phyloP scores from a whole-genome alignment of 2,113 vertebrate species.

The Neoarius graeffei region DNA sequence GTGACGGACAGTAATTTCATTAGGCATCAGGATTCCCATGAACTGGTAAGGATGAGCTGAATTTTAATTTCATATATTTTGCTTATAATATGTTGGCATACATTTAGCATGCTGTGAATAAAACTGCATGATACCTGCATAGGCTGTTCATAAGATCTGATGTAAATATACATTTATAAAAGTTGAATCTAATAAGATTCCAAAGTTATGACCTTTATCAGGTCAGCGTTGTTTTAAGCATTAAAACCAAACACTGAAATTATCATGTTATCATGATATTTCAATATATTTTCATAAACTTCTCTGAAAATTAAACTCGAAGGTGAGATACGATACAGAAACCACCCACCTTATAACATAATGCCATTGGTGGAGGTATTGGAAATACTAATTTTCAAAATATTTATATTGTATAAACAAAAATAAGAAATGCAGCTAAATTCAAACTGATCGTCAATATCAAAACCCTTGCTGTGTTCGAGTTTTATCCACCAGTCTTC shows the following conservation, averaged over 20 bases:
- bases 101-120: neutral
- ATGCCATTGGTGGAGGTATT: neutral
- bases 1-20: conserved; percentile 17
- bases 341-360: neutral
- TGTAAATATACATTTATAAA: neutral
- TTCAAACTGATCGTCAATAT: neutral
- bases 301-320: neutral
- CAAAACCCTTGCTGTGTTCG: neutral
- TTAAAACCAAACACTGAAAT: neutral
- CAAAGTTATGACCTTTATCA: neutral
- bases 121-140: neutral
- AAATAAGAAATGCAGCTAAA: neutral
- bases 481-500: neutral
- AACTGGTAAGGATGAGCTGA: conserved; percentile 5
- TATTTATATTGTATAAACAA: neutral
- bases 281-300: neutral
- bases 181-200: neutral
- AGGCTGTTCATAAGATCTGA: neutral
- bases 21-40: conserved; percentile 23
- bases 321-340: neutral
- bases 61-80: neutral
- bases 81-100: neutral
- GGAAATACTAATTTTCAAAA: neutral
- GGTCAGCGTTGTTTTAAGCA: too few species aligned
- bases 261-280: neutral